Conservation (phyloP, 1,140 invertebrate genomes). For the Aphidius gifuensis region DNA sequence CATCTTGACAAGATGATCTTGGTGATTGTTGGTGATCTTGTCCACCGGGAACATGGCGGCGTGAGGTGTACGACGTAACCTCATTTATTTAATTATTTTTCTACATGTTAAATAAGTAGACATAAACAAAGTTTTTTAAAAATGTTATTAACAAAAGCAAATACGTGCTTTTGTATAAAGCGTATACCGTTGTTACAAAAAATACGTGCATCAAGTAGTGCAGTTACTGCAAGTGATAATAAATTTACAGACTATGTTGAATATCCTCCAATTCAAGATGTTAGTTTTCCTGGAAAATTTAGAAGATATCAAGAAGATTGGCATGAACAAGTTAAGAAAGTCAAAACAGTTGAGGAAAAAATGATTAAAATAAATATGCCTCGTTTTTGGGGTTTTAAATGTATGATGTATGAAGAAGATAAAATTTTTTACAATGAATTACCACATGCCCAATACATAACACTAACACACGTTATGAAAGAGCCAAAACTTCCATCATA, state of each 20-base stretch:
- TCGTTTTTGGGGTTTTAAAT: conserved; percentile 73
- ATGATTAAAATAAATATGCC: conserved; percentile 76
- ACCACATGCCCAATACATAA: conserved; percentile 66
- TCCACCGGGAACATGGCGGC: too few species aligned
- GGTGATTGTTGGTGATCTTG: too few species aligned
- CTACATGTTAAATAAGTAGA: too few species aligned
- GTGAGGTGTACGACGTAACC: not conserved
- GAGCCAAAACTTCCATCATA: conserved; percentile 56
- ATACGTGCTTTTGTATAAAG: conserved; percentile 11
- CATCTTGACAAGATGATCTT: too few species aligned
- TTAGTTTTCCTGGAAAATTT: conserved; percentile 47
- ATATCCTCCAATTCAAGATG: conserved; percentile 65
- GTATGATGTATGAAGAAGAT: conserved; percentile 61
- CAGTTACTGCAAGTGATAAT: conserved; percentile 26
- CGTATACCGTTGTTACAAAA: not conserved
- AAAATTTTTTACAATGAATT: conserved; percentile 66
- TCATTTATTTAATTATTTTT: too few species aligned
- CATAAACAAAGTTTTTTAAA: not conserved
- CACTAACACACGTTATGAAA: conserved; percentile 64
- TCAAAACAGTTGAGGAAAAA: conserved; percentile 78
- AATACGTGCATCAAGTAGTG: conserved; percentile 10
- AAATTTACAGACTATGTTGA: conserved; percentile 50
- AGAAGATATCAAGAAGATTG: conserved; percentile 49
- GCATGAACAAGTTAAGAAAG: conserved; percentile 61
- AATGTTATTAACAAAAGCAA: conserved; percentile 25